These are phyloP conservation scores for Oncorhynchus kisutch DNA, from an alignment of 2,113 vertebrate genomes.

Conservation along the genomic window DNA sequence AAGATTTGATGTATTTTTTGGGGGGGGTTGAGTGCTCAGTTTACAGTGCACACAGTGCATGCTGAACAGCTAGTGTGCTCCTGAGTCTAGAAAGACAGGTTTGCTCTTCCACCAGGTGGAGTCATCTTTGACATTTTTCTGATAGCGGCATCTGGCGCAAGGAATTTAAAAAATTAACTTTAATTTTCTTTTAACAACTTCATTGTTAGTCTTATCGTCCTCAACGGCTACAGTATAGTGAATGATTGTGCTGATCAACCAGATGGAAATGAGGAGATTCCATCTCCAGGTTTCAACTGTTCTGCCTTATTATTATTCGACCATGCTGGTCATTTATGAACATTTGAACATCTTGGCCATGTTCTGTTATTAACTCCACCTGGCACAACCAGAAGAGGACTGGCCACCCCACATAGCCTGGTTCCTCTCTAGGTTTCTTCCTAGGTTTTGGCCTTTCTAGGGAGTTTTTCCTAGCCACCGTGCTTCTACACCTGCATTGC, in stretches of 20 bases:
- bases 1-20: constrained; percentile 51
- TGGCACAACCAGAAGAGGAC: too few species aligned
- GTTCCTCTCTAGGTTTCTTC: too few species aligned
- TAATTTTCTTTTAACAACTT: constrained; percentile 36
- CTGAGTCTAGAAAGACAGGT: constrained; percentile 20
- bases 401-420: too few species aligned
- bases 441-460: too few species aligned
- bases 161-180: constrained; percentile 52
- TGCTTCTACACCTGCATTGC: too few species aligned
- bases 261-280: constrained; percentile 35
- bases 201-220: constrained; percentile 54
- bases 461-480: too few species aligned
- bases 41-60: constrained; percentile 43
- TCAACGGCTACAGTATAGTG: constrained; percentile 37
- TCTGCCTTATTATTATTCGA: too few species aligned
- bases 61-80: constrained; percentile 36
- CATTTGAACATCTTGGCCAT: too few species aligned
- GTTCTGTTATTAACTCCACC: too few species aligned
- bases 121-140: not conserved
- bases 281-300: too few species aligned
- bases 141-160: constrained; percentile 16
- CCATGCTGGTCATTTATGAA: too few species aligned
- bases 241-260: constrained; percentile 36
- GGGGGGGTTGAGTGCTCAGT: constrained; percentile 56
- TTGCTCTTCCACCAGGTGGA: constrained; percentile 32